Conservation (phyloP, 2,888 invertebrate species). For the Mactromeris polynyma region DNA sequence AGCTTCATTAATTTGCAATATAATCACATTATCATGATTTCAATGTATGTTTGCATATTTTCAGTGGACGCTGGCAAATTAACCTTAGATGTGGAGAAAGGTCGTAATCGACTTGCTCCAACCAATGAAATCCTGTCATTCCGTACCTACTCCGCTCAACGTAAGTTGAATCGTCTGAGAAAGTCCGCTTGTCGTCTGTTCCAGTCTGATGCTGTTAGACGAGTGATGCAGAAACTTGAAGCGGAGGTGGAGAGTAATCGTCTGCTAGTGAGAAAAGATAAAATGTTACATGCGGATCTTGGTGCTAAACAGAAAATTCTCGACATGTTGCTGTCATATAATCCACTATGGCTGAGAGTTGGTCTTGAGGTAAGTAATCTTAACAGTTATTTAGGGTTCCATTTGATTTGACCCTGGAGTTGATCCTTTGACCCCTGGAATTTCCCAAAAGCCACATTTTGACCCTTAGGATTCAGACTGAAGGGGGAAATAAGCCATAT, state of each 20-base stretch:
- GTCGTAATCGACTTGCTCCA: slow-evolving; percentile 80
- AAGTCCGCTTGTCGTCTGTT: slow-evolving; percentile 89
- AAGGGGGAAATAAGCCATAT: too few species aligned
- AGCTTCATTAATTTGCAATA: too few species aligned
- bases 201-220: slow-evolving; percentile 90
- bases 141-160: slow-evolving; percentile 85
- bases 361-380: slow-evolving; percentile 90
- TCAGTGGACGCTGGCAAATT: slow-evolving; percentile 85
- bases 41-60: slow-evolving; percentile 5
- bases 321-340: slow-evolving; percentile 93
- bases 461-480: too few species aligned
- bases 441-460: too few species aligned
- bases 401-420: too few species aligned
- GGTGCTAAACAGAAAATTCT: slow-evolving; percentile 91
- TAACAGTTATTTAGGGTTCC: not conserved
- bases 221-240: slow-evolving; percentile 91
- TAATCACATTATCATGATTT: too few species aligned
- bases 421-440: too few species aligned
- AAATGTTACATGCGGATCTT: slow-evolving; percentile 94
- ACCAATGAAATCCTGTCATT: slow-evolving; percentile 87
- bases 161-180: slow-evolving; percentile 86
- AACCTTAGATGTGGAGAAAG: slow-evolving; percentile 69
- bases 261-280: slow-evolving; percentile 92
- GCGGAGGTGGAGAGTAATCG: slow-evolving; percentile 92
- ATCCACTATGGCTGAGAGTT: slow-evolving; percentile 95